A percentile compares a stretch with the other conserved stretches of the same genome.
phyloP scores from a whole-genome alignment of 1,140 invertebrate genomes.

The Pogonognathellus flavescens region DNA sequence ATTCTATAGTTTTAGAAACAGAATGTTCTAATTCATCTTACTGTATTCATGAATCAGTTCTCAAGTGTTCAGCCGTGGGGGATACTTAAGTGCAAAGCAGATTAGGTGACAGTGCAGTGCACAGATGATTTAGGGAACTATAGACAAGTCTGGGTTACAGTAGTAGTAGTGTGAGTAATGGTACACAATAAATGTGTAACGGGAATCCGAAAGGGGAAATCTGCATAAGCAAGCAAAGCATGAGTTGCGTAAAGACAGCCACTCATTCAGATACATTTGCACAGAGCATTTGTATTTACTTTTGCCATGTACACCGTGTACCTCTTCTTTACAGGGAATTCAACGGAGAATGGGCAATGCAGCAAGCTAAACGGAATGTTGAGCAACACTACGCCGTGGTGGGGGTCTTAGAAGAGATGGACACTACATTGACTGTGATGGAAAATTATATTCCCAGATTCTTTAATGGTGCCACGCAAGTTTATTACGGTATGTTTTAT shows the following conservation, averaged over 20 bases:
- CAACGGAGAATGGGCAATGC: slow-evolving; percentile 85
- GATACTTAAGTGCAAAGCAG: slow-evolving; percentile 10
- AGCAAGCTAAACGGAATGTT: slow-evolving; percentile 85
- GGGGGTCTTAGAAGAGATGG: slow-evolving; percentile 88
- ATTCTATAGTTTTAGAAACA: background rate
- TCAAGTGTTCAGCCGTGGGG: background rate
- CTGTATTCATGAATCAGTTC: slow-evolving; percentile 8
- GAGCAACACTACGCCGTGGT: slow-evolving; percentile 89
- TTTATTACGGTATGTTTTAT: slow-evolving; percentile 82
- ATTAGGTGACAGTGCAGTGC: slow-evolving; percentile 35
- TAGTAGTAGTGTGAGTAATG: background rate
- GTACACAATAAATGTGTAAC: slow-evolving; percentile 26
- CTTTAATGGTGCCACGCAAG: slow-evolving; percentile 81
- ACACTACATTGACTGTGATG: slow-evolving; percentile 84
- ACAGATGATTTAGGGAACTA: background rate
- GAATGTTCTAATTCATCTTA: slow-evolving; percentile 30
- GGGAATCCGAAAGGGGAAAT: slow-evolving; percentile 47
- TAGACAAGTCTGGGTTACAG: background rate
- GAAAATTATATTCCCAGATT: slow-evolving; percentile 88
- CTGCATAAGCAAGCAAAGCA: background rate
- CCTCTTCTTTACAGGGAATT: slow-evolving; percentile 79
- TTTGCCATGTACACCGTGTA: slow-evolving; percentile 8
- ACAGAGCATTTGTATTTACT: background rate
- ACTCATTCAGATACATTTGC: background rate
- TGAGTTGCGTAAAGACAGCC: background rate